phyloP scores from a whole-genome alignment of 2,888 invertebrate genomes.

The Pachydiplax longipennis region DNA sequence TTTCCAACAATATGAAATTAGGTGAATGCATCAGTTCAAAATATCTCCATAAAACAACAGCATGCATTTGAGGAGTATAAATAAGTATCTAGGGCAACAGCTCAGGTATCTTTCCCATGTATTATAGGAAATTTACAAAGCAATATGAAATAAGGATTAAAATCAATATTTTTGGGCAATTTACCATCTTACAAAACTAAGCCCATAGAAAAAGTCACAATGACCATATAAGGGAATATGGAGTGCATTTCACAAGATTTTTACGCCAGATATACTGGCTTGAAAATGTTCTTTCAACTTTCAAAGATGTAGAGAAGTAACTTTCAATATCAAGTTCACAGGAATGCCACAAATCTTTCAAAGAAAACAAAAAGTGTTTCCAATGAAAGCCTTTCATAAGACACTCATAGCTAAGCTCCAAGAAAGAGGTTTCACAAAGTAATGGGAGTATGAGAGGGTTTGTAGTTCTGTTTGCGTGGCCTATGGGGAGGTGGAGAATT shows the following conservation, averaged over 20 bases:
- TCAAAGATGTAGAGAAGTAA: slow-evolving; percentile 26
- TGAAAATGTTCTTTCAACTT: neutral
- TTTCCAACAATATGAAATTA: neutral
- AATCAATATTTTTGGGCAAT: neutral
- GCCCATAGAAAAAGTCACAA: neutral
- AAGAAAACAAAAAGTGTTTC: neutral
- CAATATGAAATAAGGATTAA: neutral
- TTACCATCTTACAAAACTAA: neutral
- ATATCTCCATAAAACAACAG: neutral
- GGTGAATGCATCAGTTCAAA: neutral
- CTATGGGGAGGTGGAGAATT: slow-evolving; percentile 5
- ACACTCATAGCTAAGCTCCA: neutral
- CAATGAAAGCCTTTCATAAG: neutral
- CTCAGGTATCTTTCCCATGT: neutral
- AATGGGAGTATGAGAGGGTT: neutral
- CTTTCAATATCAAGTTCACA: slow-evolving; percentile 29
- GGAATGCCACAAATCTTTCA: slow-evolving; percentile 13
- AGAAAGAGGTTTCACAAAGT: neutral
- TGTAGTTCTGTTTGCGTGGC: slow-evolving; percentile 17
- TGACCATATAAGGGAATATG: neutral
- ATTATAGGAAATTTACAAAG: neutral
- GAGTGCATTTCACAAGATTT: neutral
- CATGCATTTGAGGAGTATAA: neutral
- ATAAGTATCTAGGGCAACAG: neutral
- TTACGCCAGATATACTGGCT: neutral